phyloP scores from a whole-genome alignment of 2,888 invertebrate genomes.

The Troides oblongomaculatus region DNA sequence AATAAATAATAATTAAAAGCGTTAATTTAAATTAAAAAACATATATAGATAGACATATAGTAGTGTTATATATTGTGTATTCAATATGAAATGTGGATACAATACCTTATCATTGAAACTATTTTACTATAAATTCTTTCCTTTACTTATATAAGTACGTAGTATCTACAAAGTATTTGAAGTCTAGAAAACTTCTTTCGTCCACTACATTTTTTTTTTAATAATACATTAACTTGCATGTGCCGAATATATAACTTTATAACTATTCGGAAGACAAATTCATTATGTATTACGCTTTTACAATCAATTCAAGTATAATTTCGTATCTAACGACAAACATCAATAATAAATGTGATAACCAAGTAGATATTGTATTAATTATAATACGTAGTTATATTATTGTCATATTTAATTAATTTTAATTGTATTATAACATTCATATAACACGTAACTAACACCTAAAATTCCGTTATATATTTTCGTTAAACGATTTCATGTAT shows the following conservation, averaged over 20 bases:
- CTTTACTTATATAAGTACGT: constrained; percentile 15
- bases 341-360: constrained; percentile 7
- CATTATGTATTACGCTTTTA: constrained; percentile 57
- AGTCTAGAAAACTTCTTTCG: constrained; percentile 62
- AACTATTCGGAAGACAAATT: constrained; percentile 78
- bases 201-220: constrained; percentile 38
- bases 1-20: background rate
- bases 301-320: constrained; percentile 45
- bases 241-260: constrained; percentile 64
- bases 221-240: constrained; percentile 66
- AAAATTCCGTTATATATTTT: constrained; percentile 19
- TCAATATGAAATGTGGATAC: constrained; percentile 32
- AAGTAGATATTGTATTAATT: constrained; percentile 18
- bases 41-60: background rate
- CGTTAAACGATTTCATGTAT: constrained; percentile 2
- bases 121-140: constrained; percentile 32
- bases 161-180: constrained; percentile 36
- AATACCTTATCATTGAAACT: constrained; percentile 15
- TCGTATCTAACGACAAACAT: constrained; percentile 13
- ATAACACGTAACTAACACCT: constrained; percentile 11
- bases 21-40: background rate
- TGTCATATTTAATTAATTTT: constrained; percentile 10
- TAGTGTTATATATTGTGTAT: constrained; percentile 10
- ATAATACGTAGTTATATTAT: constrained; percentile 13
- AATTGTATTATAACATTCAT: constrained; percentile 6